Percentiles rank a stretch among this genome's conserved stretches.
Evolutionary conservation across 2,888 invertebrate genomes (phyloP).

Genomic region (Amorpha juglandis): DNA sequence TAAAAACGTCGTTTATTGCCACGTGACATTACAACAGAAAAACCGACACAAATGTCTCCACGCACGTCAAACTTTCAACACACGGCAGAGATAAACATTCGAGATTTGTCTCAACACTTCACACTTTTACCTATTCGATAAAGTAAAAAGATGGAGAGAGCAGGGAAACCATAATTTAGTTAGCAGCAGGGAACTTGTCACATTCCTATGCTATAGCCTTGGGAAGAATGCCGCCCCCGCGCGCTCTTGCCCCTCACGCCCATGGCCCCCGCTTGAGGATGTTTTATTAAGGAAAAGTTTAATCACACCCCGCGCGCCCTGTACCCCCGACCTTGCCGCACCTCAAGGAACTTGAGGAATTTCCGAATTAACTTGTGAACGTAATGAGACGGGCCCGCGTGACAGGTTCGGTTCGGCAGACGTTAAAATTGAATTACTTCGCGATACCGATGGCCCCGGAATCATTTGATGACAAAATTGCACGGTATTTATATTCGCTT

Average conservation of each 20-base stretch:
- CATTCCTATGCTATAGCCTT: conserved; percentile 43
- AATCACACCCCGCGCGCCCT: conserved; percentile 40
- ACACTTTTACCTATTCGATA: conserved; percentile 1
- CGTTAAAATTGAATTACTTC: conserved; percentile 14
- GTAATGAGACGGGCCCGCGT: conserved; percentile 40
- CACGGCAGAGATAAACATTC: not conserved
- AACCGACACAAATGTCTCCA: not conserved
- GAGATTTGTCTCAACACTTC: not conserved
- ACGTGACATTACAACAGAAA: not conserved
- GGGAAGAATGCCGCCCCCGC: conserved; percentile 44
- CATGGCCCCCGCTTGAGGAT: conserved; percentile 31
- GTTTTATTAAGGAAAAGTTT: conserved; percentile 54
- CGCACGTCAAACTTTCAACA: not conserved
- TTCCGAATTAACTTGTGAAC: conserved; percentile 46
- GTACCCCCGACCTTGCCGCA: conserved; percentile 26
- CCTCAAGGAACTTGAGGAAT: conserved; percentile 42
- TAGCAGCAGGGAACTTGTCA: conserved; percentile 50
- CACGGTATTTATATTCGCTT: conserved; percentile 7
- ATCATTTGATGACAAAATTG: conserved; percentile 5
- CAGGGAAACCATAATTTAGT: conserved; percentile 52
- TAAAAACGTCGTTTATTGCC: not conserved
- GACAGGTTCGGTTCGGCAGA: conserved; percentile 16
- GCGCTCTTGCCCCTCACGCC: conserved; percentile 3
- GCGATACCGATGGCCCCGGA: conserved; percentile 3
- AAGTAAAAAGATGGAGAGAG: conserved; percentile 17